Percentiles rank a stretch among this genome's conserved stretches.
phyloP scores from a whole-genome alignment of 2,797 vertebrate species.

The Alcedo quadribrachys region DNA sequence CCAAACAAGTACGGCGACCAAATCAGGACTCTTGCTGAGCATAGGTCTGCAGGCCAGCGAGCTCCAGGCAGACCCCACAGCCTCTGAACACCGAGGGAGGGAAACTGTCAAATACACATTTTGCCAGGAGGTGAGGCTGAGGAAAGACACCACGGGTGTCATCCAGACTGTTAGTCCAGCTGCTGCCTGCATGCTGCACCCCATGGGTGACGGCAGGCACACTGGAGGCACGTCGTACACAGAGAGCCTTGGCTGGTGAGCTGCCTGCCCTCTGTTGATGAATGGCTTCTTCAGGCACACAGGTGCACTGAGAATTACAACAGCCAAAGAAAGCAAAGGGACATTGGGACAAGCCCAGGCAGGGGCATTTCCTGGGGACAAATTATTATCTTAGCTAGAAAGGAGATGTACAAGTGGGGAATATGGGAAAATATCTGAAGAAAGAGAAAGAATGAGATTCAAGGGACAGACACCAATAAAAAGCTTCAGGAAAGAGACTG shows the following conservation, averaged over 20 bases:
- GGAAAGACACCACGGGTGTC: neutral
- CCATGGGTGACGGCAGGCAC: neutral
- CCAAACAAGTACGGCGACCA: neutral
- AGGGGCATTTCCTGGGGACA: conserved; percentile 14
- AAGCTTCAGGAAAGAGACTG: neutral
- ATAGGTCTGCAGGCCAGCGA: neutral
- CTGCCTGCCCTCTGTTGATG: conserved; percentile 4
- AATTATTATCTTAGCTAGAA: conserved; percentile 22
- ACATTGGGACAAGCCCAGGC: conserved; percentile 29
- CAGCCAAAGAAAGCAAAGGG: conserved; percentile 35
- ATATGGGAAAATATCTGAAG: neutral
- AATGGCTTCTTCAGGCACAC: conserved; percentile 42
- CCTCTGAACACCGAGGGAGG: neutral
- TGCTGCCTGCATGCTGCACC: neutral
- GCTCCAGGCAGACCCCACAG: neutral
- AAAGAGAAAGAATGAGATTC: neutral
- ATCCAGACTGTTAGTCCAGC: neutral
- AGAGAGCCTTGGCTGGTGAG: neutral
- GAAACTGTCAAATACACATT: neutral
- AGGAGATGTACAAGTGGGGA: neutral
- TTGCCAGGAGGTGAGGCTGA: neutral
- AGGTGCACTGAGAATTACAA: conserved; percentile 21
- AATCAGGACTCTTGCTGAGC: neutral
- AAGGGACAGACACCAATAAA: neutral
- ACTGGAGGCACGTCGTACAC: neutral